phyloP scores from a whole-genome alignment of 2,888 invertebrate species.

The Apoda limacodes region DNA sequence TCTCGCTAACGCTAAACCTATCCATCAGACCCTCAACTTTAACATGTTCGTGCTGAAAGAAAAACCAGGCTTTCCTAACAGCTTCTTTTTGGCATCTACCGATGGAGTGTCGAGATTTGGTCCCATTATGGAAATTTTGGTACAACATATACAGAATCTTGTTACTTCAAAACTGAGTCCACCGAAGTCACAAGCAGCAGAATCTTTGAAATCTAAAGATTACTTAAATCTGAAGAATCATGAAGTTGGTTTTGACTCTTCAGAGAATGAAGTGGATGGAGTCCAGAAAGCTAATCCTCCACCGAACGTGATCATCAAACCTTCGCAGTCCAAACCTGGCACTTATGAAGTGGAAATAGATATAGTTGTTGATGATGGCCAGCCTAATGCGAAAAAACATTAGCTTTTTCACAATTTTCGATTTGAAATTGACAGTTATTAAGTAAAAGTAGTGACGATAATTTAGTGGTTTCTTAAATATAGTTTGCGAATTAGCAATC shows the following conservation, averaged over 20 bases:
- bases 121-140: slow-evolving; percentile 74
- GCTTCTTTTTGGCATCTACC: slow-evolving; percentile 38
- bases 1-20: slow-evolving; percentile 39
- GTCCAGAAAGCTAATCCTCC: slow-evolving; percentile 49
- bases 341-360: slow-evolving; percentile 56
- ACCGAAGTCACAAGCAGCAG: too few relatives aligned
- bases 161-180: slow-evolving; percentile 77
- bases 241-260: slow-evolving; percentile 30
- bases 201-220: slow-evolving; percentile 51
- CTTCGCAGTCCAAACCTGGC: slow-evolving; percentile 49
- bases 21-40: slow-evolving; percentile 54
- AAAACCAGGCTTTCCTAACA: slow-evolving; percentile 37
- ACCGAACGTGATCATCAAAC: slow-evolving; percentile 49
- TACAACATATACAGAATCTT: slow-evolving; percentile 77
- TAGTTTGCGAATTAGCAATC: too few relatives aligned
- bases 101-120: slow-evolving; percentile 72
- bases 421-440: too few relatives aligned
- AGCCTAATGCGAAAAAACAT: slow-evolving; percentile 32
- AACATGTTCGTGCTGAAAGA: slow-evolving; percentile 58
- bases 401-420: too few relatives aligned
- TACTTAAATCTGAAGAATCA: slow-evolving; percentile 12
- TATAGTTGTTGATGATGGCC: slow-evolving; percentile 52
- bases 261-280: slow-evolving; percentile 61
- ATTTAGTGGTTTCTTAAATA: too few relatives aligned
- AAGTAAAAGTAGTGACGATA: too few relatives aligned